Evolutionary conservation across 2,888 invertebrate genomes (phyloP).

Genomic region (Trissolcus brochymenae): DNA sequence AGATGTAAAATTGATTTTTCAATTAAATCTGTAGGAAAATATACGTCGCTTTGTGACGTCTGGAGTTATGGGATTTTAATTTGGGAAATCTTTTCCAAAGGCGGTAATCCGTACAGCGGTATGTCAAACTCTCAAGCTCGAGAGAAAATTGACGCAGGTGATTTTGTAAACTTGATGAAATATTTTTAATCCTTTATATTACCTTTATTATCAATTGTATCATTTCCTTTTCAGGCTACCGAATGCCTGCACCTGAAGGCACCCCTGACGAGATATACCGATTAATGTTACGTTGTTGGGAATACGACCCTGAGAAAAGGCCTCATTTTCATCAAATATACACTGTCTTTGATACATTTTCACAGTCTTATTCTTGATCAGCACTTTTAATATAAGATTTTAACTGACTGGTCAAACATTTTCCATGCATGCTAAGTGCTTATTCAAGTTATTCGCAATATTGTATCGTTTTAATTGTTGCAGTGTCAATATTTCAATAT

Average conservation of each 20-base stretch:
- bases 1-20: neutral
- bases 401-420: neutral
- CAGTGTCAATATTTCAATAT: neutral
- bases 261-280: constrained; percentile 93
- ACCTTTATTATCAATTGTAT: neutral
- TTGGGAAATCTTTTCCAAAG: constrained; percentile 97
- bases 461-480: neutral
- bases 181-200: neutral
- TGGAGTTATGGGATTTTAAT: constrained; percentile 97
- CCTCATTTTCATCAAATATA: constrained; percentile 95
- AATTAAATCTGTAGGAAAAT: constrained; percentile 83
- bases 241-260: constrained; percentile 94
- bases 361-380: constrained; percentile 67
- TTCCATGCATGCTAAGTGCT: neutral
- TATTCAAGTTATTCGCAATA: neutral
- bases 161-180: constrained; percentile 7
- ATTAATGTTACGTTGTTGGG: constrained; percentile 95
- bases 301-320: constrained; percentile 92
- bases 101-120: constrained; percentile 94
- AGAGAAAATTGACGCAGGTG: constrained; percentile 95
- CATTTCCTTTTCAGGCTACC: constrained; percentile 82
- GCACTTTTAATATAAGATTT: neutral
- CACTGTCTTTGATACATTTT: constrained; percentile 84
- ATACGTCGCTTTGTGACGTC: constrained; percentile 95
- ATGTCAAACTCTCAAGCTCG: constrained; percentile 95